These are phyloP conservation scores for Carettochelys insculpta DNA, from an alignment of 2,113 vertebrate species.

Conservation along the genomic window DNA sequence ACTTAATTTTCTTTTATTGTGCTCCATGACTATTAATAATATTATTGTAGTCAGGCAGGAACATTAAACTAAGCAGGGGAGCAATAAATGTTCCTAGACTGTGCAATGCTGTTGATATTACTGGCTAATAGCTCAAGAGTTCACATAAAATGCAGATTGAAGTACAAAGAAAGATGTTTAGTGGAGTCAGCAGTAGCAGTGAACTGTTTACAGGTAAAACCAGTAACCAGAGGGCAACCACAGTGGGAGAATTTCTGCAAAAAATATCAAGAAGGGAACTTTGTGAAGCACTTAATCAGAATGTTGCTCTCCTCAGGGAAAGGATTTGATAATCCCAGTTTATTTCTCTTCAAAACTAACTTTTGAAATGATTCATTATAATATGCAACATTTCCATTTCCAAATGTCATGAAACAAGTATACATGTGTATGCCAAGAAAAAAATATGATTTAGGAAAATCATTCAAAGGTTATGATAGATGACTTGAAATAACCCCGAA, in stretches of 20 bases:
- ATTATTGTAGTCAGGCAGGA: constrained; percentile 76
- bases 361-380: constrained; percentile 46
- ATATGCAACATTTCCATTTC: not conserved
- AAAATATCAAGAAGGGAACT: constrained; percentile 52
- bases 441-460: constrained; percentile 54
- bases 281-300: constrained; percentile 44
- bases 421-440: not conserved
- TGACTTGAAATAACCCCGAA: constrained; percentile 49
- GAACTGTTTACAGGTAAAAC: constrained; percentile 77
- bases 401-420: not conserved
- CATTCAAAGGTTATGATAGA: constrained; percentile 49
- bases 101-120: constrained; percentile 77
- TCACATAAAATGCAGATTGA: constrained; percentile 80
- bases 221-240: constrained; percentile 59
- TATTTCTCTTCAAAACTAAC: constrained; percentile 9
- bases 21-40: constrained; percentile 80
- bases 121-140: constrained; percentile 79
- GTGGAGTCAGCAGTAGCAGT: constrained; percentile 73
- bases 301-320: constrained; percentile 22
- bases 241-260: constrained; percentile 60
- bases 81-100: constrained; percentile 75
- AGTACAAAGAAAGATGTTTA: constrained; percentile 73
- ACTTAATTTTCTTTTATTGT: constrained; percentile 83
- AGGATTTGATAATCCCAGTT: constrained; percentile 39
- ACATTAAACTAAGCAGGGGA: constrained; percentile 82